Evolutionary conservation across 2,113 vertebrate species (phyloP), one percentile per base, ranked within the genome.

Genomic region (Balaeniceps rex): DNA sequence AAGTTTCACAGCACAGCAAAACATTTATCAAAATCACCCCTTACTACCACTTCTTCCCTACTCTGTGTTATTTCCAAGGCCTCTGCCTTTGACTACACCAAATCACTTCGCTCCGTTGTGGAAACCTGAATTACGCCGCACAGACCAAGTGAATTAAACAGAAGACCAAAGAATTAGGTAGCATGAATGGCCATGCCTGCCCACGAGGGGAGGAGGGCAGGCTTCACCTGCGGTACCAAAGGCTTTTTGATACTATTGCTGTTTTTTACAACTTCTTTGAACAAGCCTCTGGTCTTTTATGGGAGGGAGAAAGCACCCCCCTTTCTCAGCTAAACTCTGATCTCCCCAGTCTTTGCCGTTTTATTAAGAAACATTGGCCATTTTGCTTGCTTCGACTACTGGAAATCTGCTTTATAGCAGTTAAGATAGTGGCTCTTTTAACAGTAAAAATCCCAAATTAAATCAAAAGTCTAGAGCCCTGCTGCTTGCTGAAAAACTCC

Each of bases 181-280:
- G 4, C 2, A 0, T 44, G 42, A 74, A 47, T 0, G 0, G 40
- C 55, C 2, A 2, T 0, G 3, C 38, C 38, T 70, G 26, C 19
- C 52, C 40, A 15, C 0, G 1, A 26, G 14, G 55, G 57, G 29
- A 74, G 49, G 40, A 65, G 21, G 10, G 14, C 38, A 76, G 24
- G 55, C 29, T 91, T 63, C 38, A 24, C 33, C 38, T 33, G 33
- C 2, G 0, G 31, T 14, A 91, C 29, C 58, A 70, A 17, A 28
- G 38, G 9, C 7, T 83, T 85, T 85, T 63, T 77, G 38, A 47
- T 52, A 52, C 34, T 36, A 51, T 17, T 60, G 12, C 40, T 71
- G 26, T 1, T 4, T 71, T 88, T 68, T 28, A 76, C 26, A 83
- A 12, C 7, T 47, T 61, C 49, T 81, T 52, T 84, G n/a, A 79